Conservation (phyloP, 1,140 invertebrate species). For the Drosophila takahashii region DNA sequence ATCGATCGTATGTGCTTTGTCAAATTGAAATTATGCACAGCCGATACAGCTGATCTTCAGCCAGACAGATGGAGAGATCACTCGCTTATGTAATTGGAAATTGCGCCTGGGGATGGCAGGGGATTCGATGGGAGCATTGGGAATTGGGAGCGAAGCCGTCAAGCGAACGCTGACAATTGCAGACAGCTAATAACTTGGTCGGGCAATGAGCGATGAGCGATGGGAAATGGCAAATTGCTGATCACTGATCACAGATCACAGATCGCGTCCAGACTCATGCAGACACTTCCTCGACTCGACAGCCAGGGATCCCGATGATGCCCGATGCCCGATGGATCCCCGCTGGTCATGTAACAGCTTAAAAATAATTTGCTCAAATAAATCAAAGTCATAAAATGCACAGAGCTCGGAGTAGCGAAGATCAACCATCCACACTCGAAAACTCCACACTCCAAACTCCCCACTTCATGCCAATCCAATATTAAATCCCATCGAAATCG, state of each 20-base stretch:
- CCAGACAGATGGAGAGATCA: slow-evolving; percentile 61
- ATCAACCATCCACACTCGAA: too few relatives aligned
- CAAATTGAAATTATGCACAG: slow-evolving; percentile 82
- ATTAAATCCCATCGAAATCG: slow-evolving; percentile 5
- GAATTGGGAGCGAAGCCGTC: slow-evolving; percentile 36
- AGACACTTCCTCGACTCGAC: slow-evolving; percentile 76
- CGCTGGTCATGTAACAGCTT: slow-evolving; percentile 69
- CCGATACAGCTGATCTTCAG: slow-evolving; percentile 71
- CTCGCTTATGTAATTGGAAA: slow-evolving; percentile 66
- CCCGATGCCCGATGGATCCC: slow-evolving; percentile 1
- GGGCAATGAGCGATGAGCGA: slow-evolving; percentile 53
- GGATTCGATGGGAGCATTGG: slow-evolving; percentile 25
- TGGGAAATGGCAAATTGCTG: slow-evolving; percentile 41
- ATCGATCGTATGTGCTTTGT: slow-evolving; percentile 78
- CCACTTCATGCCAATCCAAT: slow-evolving; percentile 14
- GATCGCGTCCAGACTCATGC: slow-evolving; percentile 30
- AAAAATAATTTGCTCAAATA: slow-evolving; percentile 81
- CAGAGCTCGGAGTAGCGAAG: slow-evolving; percentile 33
- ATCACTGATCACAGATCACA: slow-evolving; percentile 36
- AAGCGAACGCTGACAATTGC: slow-evolving; percentile 68
- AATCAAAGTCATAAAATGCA: slow-evolving; percentile 80
- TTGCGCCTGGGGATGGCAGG: slow-evolving; percentile 20
- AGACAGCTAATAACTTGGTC: slow-evolving; percentile 77
- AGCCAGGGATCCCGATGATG: slow-evolving; percentile 15
- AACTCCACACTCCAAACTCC: background rate